Percentiles rank a stretch among this genome's conserved stretches.
Evolutionary conservation across 2,113 vertebrate species (phyloP).

Genomic region (Dicerorhinus sumatrensis): DNA sequence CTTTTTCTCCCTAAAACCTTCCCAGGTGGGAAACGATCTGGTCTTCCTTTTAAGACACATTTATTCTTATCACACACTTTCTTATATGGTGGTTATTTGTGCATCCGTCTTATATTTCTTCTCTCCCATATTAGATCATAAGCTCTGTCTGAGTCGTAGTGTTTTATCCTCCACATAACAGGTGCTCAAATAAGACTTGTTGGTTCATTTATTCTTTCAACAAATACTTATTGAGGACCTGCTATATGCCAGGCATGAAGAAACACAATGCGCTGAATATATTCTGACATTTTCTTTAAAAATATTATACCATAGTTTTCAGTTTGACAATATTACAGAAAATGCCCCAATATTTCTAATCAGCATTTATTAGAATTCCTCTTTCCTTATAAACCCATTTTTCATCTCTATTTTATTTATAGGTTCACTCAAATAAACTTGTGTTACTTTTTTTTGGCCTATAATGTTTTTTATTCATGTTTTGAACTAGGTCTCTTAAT

Average conservation of each 20-base stretch:
- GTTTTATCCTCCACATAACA: slow-evolving; percentile 79
- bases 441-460: background rate
- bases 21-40: background rate
- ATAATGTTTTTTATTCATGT: background rate
- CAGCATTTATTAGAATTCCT: background rate
- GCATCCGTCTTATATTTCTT: slow-evolving; percentile 35
- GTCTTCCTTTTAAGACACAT: background rate
- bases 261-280: slow-evolving; percentile 46
- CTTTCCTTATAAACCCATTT: slow-evolving; percentile 14
- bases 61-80: slow-evolving; percentile 35
- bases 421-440: background rate
- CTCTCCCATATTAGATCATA: slow-evolving; percentile 22
- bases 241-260: slow-evolving; percentile 75
- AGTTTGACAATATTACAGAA: slow-evolving; percentile 25
- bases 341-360: slow-evolving; percentile 24
- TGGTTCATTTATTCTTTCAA: slow-evolving; percentile 75
- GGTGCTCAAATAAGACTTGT: slow-evolving; percentile 80
- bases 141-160: slow-evolving; percentile 48
- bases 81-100: background rate
- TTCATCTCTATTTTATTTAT: background rate
- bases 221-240: slow-evolving; percentile 78
- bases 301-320: background rate
- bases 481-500: background rate
- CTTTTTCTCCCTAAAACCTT: background rate
- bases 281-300: slow-evolving; percentile 40